Conservation (phyloP, 2,797 vertebrate species). For the Oreochromis mossambicus region DNA sequence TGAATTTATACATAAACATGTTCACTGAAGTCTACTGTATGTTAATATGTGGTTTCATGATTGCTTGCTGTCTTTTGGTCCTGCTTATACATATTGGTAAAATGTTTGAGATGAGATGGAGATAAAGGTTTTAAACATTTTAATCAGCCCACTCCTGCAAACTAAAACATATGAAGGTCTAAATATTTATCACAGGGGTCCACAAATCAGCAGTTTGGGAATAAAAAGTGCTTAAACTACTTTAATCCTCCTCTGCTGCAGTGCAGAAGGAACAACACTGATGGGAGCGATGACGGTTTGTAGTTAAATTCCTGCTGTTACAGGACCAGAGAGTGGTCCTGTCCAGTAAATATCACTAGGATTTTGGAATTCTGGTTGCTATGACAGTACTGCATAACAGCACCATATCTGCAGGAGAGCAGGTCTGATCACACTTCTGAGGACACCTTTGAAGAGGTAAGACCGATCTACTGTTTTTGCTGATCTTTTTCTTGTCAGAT, state of each 20-base stretch:
- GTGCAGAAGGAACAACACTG: background rate
- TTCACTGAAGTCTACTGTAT: background rate
- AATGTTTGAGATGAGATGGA: background rate
- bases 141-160: background rate
- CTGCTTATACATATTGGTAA: too few relatives aligned
- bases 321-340: fast-evolving
- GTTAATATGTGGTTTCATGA: background rate
- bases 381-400: background rate
- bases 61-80: background rate
- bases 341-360: background rate
- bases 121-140: background rate
- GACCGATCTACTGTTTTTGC: background rate
- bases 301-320: background rate
- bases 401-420: background rate
- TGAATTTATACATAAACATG: background rate
- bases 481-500: background rate
- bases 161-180: background rate
- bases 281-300: background rate
- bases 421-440: fast-evolving
- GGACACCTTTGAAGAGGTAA: background rate
- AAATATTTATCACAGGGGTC: background rate
- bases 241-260: background rate
- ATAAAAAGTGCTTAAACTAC: background rate
- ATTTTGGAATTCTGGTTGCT: background rate
- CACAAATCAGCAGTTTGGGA: background rate